Percentiles rank a stretch among this genome's conserved stretches.
Conservation (phyloP, 2,797 vertebrate species). For the Glossophaga mutica region DNA sequence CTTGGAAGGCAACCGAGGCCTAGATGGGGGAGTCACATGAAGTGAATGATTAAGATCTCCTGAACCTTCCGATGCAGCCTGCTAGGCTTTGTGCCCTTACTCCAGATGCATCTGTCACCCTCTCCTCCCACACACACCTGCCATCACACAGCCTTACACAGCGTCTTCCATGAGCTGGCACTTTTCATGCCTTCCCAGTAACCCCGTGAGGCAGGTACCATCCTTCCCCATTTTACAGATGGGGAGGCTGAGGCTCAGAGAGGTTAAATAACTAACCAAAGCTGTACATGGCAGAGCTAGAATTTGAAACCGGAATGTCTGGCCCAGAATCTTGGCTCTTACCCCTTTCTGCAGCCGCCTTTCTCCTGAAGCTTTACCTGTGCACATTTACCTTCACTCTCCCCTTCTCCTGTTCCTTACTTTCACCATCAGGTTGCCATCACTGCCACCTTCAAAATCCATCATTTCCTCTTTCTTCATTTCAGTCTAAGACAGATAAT, state of each 20-base stretch:
- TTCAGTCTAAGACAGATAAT: neutral
- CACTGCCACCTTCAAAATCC: neutral
- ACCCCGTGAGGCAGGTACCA: neutral
- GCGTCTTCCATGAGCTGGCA: no score
- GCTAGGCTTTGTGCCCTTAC: neutral
- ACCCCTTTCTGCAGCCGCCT: neutral
- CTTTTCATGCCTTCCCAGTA: neutral
- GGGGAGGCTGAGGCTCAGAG: neutral
- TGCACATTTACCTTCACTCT: neutral
- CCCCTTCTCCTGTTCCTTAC: neutral
- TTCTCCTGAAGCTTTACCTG: neutral
- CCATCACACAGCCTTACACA: neutral
- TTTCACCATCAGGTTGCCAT: neutral
- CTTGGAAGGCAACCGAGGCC: neutral
- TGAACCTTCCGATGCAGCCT: neutral
- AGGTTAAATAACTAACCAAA: neutral
- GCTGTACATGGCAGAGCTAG: neutral
- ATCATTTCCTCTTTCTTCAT: neutral
- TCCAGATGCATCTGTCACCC: neutral
- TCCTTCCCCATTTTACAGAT: neutral
- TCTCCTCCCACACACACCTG: neutral
- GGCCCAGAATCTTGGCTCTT: neutral
- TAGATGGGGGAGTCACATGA: neutral
- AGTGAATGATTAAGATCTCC: neutral
- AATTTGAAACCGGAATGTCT: constrained; percentile 10